Evolutionary conservation across 2,113 vertebrate genomes (phyloP).

Genomic region (Melanocharis versteri): DNA sequence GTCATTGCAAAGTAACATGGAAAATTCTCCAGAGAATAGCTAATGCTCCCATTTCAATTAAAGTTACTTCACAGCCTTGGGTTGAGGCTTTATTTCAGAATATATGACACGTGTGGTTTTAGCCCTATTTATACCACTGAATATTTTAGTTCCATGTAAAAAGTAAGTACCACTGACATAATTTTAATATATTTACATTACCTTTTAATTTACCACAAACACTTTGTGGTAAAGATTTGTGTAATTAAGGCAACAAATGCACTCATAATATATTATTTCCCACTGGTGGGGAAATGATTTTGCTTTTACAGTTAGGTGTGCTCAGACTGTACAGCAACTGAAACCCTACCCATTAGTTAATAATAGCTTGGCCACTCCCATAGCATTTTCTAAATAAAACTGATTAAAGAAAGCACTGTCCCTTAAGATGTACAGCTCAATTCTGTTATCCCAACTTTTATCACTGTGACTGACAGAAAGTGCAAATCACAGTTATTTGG

Average conservation of each 20-base stretch:
- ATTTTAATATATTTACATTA: background rate
- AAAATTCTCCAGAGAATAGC: background rate
- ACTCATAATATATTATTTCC: background rate
- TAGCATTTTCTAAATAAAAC: constrained; percentile 8
- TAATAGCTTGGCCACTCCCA: background rate
- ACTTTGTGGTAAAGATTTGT: background rate
- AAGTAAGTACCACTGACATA: background rate
- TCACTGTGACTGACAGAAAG: background rate
- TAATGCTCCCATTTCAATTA: background rate
- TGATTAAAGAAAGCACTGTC: background rate
- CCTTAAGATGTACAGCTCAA: background rate
- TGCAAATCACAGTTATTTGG: background rate
- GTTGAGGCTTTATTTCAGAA: background rate
- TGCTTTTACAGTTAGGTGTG: background rate
- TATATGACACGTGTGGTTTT: background rate
- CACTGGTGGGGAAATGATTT: background rate
- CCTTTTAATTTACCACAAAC: constrained; percentile 24
- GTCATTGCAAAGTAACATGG: background rate
- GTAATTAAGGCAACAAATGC: constrained; percentile 1
- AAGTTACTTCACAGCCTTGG: background rate
- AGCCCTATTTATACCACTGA: background rate
- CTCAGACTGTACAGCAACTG: background rate
- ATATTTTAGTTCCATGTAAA: background rate
- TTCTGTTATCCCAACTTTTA: background rate
- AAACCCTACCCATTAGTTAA: background rate